Evolutionary conservation across 2,888 invertebrate genomes (phyloP).

Genomic region (Hemistola chrysoprasaria): DNA sequence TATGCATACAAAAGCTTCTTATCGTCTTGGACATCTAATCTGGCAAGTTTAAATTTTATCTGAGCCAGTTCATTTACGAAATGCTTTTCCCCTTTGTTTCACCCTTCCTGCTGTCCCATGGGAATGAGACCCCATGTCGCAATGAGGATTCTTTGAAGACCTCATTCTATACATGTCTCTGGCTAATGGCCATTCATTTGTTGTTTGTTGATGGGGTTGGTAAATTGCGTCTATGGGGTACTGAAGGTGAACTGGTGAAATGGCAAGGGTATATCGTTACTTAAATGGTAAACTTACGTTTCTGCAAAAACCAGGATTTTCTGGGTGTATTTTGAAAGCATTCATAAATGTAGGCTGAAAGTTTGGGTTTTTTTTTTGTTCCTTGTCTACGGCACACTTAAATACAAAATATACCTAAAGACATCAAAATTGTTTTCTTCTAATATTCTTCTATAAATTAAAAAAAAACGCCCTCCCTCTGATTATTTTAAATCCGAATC

Average conservation of each 20-base stretch:
- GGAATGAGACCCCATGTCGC: slow-evolving; percentile 34
- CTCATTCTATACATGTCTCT: slow-evolving; percentile 34
- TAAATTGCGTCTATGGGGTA: neutral
- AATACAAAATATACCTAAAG: too few species aligned
- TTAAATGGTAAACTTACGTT: too few species aligned
- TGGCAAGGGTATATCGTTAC: too few species aligned
- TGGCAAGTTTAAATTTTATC: slow-evolving; percentile 12
- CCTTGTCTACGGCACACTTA: too few species aligned
- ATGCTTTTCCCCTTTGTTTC: slow-evolving; percentile 18
- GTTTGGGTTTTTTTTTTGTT: too few species aligned
- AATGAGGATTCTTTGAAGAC: slow-evolving; percentile 54
- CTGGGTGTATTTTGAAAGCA: too few species aligned
- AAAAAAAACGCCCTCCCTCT: too few species aligned
- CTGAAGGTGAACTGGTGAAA: neutral
- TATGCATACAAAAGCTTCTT: neutral
- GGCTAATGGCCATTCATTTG: slow-evolving; percentile 44
- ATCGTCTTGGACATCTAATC: slow-evolving; percentile 8
- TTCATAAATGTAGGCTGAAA: too few species aligned
- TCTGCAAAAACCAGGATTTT: too few species aligned
- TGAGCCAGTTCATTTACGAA: slow-evolving; percentile 15
- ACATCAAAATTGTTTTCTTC: too few species aligned
- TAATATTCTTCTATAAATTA: too few species aligned
- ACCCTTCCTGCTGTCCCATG: slow-evolving; percentile 20
- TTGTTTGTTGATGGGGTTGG: slow-evolving; percentile 9
- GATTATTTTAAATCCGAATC: too few species aligned